Conservation (phyloP, 1,140 invertebrate species). For the Drosophila navojoa region DNA sequence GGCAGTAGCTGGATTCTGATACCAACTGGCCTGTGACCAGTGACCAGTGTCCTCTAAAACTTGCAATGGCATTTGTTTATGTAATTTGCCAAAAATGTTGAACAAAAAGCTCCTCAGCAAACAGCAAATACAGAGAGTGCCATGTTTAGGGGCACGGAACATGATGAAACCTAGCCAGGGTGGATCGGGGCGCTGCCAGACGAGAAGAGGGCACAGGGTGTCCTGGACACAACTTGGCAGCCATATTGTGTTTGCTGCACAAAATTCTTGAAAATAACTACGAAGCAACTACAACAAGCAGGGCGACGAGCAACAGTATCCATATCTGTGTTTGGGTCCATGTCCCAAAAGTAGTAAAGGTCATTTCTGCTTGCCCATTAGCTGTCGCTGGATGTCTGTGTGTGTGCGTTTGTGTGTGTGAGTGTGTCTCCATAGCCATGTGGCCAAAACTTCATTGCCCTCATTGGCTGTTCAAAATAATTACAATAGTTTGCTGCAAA, state of each 20-base stretch:
- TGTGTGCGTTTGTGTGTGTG: not conserved
- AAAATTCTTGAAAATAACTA: constrained; percentile 33
- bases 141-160: constrained; percentile 42
- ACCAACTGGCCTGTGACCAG: constrained; percentile 16
- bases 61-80: constrained; percentile 57
- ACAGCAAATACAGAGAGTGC: constrained; percentile 47
- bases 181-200: constrained; percentile 5
- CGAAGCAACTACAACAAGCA: constrained; percentile 45
- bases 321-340: constrained; percentile 15
- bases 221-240: constrained; percentile 41
- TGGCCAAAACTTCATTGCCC: constrained; percentile 55
- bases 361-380: constrained; percentile 57
- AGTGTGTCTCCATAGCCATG: constrained; percentile 21
- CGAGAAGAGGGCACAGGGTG: constrained; percentile 15
- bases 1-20: not conserved
- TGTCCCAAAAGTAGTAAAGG: constrained; percentile 47
- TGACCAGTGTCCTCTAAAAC: constrained; percentile 10
- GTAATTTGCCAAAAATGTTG: constrained; percentile 73
- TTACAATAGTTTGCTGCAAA: constrained; percentile 64
- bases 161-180: constrained; percentile 5
- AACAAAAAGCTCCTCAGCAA: constrained; percentile 60
- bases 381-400: constrained; percentile 25
- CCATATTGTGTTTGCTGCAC: constrained; percentile 38
- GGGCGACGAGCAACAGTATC: constrained; percentile 32
- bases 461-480: constrained; percentile 77